phyloP scores from a whole-genome alignment of 2,888 invertebrate genomes.

The Pollenia amentaria region DNA sequence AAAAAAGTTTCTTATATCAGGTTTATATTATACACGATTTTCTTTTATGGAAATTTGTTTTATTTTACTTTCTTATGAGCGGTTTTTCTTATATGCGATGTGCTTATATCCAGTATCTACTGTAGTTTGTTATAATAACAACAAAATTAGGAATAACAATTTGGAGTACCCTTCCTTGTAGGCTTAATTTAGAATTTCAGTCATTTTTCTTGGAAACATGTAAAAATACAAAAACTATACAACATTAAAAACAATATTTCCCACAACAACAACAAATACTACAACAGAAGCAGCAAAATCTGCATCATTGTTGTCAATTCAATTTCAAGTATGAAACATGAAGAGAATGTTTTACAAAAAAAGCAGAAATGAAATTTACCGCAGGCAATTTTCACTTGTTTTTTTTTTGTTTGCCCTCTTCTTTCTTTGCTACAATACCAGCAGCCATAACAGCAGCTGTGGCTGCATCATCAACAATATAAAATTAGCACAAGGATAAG shows the following conservation, averaged over 20 bases:
- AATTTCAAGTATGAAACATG: conserved; percentile 37
- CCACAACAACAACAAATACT: background rate
- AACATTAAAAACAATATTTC: conserved; percentile 50
- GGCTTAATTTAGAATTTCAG: conserved; percentile 1
- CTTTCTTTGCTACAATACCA: conserved; percentile 28
- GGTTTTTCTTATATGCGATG: too few relatives aligned
- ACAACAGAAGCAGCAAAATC: conserved; percentile 49
- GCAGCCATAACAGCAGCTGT: conserved; percentile 30
- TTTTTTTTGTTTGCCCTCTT: background rate
- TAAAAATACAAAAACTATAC: conserved; percentile 14
- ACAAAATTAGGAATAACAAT: conserved; percentile 2
- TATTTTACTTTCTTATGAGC: too few relatives aligned
- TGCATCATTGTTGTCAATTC: conserved; percentile 67
- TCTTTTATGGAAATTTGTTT: too few relatives aligned
- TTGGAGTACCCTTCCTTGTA: conserved; percentile 57
- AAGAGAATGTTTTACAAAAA: conserved; percentile 5
- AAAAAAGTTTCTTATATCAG: too few relatives aligned
- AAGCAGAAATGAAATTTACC: conserved; percentile 53
- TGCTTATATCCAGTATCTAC: too few relatives aligned
- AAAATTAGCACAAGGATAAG: conserved; percentile 72
- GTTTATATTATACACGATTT: too few relatives aligned
- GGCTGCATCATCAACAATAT: conserved; percentile 55
- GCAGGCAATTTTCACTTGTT: conserved; percentile 59
- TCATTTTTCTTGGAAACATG: conserved; percentile 20
- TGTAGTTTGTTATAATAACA: background rate